Base-by-base conservation (phyloP, 2,888 invertebrate genomes). In the Labia minor region DNA sequence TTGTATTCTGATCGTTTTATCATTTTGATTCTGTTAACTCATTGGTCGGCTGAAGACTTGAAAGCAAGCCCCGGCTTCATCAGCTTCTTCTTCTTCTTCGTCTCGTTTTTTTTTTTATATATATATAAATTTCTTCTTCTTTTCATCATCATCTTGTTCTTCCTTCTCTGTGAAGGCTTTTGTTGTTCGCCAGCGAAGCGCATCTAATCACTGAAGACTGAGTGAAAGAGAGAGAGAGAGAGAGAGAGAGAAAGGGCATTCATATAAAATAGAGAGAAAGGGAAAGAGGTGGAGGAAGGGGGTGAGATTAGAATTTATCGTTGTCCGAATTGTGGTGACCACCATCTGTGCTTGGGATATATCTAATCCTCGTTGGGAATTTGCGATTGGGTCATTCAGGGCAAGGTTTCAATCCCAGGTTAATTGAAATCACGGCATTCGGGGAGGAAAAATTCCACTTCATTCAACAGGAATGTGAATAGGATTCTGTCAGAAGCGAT, bases 1-100 rank as follows among this genome's bases (percentile, higher is more conserved):
- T 49, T 49, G 49, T 49, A 49, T 49, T 49, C 49, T 49, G 49
- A 49, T 49, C 49, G 49, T 49, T 49, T 49, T 49, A 49, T 49
- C 49, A 49, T 49, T 49, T 16, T 49, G 49, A 49, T 49, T 49
- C 49, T 49, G 49, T 49, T 49, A 49, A 49, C 49, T 49, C 49
- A 49, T 49, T 49, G 49, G 49, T 14, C 49, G 49, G 49, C 49
- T 49, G 49, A 4, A 16, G 49, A 49, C 49, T 49, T 49, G 49
- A 49, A 49, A 49, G 49, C 49, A 49, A 49, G 49, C 49, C 26
- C 8, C 8, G 4, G n/a, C n/a, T 26, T 26, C 26, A 49, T 6
- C 33, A 49, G 3, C 49, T 49, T n/a, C 49, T 49, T 49, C 33
- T 49, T 14, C 26, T 26, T 26, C 8, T 26, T 14, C n/a, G 16